Base-by-base conservation (phyloP, 2,797 vertebrate genomes). In the Picus viridis region DNA sequence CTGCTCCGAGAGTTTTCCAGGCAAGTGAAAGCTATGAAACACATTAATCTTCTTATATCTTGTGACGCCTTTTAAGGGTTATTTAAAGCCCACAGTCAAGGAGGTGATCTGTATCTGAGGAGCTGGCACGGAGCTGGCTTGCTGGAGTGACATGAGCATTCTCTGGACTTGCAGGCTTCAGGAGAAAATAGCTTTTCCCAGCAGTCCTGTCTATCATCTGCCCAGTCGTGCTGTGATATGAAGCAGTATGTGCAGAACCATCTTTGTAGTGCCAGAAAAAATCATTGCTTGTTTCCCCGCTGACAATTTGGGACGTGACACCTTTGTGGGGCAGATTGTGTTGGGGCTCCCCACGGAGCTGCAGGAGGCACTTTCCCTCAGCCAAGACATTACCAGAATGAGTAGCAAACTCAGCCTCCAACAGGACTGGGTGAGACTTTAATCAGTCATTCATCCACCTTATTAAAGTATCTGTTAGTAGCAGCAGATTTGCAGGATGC, bases 101-200 rank as follows among this genome's bases (percentile, higher is more conserved):
- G 53, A 74, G 14, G 5, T 81, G 69, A 75, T 80, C 83, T 91
- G 89, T 72, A 45, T 84, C 58, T 39, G 41, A 83, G 77, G 16
- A 61, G 29, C 27, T 89, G 75, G 83, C 76, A 80, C 1, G 1
- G 16, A 2, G 8, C 34, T 57, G 18, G 19, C 43, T 86, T 77
- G 41, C 68, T 88, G 64, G 30, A 82, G 58, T 7, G 54, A 90
- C 69, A 51, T 7, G 45, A 90, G 71, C 62, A 77, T 90, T 88
- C 86, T 87, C 53, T 36, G 80, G 89, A 54, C 68, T 70, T 41
- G 20, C 12, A 49, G 94, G 47, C 39, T 65, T 75, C 53, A n/a
- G 64, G 29, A 91, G 43, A 82, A 89, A 89, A 90, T 39, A 88
- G 17, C 10, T 92, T 89, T 96, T 93, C 83, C 51, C 78, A 86